A percentile compares a stretch with the other conserved stretches of the same genome.
These are phyloP conservation scores for Dasyprocta punctata DNA, from an alignment of 2,113 vertebrate genomes.

Conservation along the genomic window DNA sequence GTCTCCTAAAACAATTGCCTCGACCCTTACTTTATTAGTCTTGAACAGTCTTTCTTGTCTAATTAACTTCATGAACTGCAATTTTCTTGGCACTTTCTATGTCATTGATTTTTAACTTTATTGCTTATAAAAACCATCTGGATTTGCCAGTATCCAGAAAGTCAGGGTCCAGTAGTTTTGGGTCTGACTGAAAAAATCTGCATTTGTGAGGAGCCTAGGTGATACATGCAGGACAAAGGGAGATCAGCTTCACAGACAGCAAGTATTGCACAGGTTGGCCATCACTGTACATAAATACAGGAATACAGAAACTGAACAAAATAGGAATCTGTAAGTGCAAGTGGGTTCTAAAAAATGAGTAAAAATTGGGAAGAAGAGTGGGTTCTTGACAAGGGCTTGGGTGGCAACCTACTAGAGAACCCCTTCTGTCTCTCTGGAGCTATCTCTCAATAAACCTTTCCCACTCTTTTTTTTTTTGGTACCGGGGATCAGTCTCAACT, in stretches of 20 bases:
- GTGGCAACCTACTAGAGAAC: not conserved
- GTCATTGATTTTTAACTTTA: not conserved
- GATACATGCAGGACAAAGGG: not conserved
- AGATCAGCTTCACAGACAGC: not conserved
- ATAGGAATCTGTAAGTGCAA: not conserved
- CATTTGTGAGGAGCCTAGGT: not conserved
- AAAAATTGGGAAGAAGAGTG: not conserved
- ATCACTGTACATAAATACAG: not conserved
- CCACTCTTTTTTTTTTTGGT: too few relatives aligned
- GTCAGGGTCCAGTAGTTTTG: not conserved
- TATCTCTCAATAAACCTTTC: not conserved
- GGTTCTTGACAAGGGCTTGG: not conserved
- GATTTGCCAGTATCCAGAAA: not conserved
- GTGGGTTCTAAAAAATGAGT: not conserved
- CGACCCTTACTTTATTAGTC: not conserved
- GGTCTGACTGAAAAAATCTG: not conserved
- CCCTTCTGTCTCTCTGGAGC: not conserved
- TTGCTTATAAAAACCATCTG: not conserved
- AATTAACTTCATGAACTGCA: not conserved
- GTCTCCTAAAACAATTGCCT: not conserved
- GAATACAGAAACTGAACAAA: slow-evolving; percentile 12
- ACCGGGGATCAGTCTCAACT: too few relatives aligned
- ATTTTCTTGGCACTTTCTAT: not conserved
- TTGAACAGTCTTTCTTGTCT: not conserved
- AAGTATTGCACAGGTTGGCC: not conserved